These are phyloP conservation scores for Marisa cornuarietis DNA, from an alignment of 1,140 invertebrate species.

Conservation along the genomic window DNA sequence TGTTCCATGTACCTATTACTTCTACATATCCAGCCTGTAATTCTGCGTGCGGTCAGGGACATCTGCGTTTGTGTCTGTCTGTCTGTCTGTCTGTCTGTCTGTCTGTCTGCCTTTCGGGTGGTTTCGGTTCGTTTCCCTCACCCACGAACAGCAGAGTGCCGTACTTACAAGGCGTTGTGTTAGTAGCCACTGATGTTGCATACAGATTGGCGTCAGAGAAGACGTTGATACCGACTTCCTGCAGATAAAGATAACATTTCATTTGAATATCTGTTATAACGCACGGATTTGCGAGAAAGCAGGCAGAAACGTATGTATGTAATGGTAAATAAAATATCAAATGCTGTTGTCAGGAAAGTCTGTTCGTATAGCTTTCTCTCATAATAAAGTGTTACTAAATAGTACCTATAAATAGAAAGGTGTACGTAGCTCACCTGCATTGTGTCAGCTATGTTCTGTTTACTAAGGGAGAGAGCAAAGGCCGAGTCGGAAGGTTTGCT, in stretches of 20 bases:
- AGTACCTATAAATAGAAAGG: constrained; percentile 12
- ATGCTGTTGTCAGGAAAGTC: no score
- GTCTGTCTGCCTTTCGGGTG: background rate
- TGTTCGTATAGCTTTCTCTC: no score
- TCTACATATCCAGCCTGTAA: no score
- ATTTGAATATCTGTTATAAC: no score
- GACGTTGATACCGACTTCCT: background rate
- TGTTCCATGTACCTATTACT: no score
- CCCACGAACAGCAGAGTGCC: no score
- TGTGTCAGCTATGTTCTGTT: background rate
- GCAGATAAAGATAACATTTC: background rate
- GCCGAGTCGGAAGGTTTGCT: constrained; percentile 4
- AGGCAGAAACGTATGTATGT: no score
- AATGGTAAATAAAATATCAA: no score
- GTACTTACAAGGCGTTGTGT: constrained; percentile 40
- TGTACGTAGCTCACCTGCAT: constrained; percentile 29
- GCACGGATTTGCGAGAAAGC: no score
- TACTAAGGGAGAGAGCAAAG: constrained; percentile 16
- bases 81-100: constrained; percentile 11
- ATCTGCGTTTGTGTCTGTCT: background rate
- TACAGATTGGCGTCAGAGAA: constrained; percentile 51
- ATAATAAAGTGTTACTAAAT: no score
- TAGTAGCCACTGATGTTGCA: constrained; percentile 64
- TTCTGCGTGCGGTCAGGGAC: no score
- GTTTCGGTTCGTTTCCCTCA: no score